Evolutionary conservation across 2,113 vertebrate genomes (phyloP).

Genomic region (Hydrolagus affinis): DNA sequence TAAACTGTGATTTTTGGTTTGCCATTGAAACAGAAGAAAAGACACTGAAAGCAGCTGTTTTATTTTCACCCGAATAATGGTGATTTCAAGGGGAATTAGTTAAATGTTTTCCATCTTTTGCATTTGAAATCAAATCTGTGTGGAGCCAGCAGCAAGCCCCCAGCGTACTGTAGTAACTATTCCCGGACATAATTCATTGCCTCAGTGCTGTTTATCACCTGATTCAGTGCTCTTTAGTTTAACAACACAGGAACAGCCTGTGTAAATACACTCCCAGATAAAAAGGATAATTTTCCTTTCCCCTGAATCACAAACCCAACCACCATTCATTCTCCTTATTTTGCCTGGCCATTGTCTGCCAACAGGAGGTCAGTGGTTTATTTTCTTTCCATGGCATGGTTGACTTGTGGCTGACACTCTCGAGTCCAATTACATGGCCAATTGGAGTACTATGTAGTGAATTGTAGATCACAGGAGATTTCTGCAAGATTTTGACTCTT

Average conservation of each 20-base stretch:
- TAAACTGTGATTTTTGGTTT: too few species aligned
- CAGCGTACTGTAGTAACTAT: not conserved
- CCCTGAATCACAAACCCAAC: not conserved
- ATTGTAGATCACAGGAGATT: not conserved
- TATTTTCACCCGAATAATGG: too few species aligned
- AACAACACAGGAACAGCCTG: not conserved
- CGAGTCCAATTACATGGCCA: not conserved
- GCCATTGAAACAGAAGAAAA: too few species aligned
- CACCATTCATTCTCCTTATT: not conserved
- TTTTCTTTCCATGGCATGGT: not conserved
- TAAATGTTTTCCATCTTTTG: too few species aligned
- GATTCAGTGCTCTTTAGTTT: not conserved
- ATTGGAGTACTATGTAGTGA: not conserved
- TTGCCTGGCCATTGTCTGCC: constrained; percentile 3
- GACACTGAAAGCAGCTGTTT: too few species aligned
- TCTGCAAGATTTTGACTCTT: not conserved
- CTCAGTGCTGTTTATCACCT: not conserved
- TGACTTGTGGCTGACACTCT: not conserved
- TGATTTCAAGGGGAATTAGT: too few species aligned
- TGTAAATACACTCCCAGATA: not conserved
- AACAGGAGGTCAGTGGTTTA: not conserved
- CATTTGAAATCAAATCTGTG: not conserved
- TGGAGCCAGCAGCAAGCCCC: not conserved
- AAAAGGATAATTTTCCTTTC: not conserved
- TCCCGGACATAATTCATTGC: not conserved